phyloP scores from a whole-genome alignment of 2,797 vertebrate species.

The Ceryle rudis region DNA sequence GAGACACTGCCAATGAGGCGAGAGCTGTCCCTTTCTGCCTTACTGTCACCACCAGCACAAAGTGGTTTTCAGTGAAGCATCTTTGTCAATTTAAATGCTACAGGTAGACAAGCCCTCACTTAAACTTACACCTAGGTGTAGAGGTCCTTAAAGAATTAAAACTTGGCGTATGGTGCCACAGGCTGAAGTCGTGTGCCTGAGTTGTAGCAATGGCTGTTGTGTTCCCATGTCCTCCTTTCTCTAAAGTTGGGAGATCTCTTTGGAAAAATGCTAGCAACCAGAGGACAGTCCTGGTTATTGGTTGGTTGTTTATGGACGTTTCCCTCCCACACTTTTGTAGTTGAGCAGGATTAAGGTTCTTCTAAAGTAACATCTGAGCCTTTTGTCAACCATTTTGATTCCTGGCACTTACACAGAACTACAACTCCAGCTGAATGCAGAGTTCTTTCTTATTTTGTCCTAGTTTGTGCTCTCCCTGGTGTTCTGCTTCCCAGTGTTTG shows the following conservation, averaged over 20 bases:
- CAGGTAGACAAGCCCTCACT: background rate
- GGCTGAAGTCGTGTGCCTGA: background rate
- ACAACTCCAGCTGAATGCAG: background rate
- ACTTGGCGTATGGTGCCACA: accelerated
- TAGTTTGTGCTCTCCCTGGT: background rate
- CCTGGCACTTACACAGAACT: background rate
- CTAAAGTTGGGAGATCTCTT: background rate
- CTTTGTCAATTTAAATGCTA: background rate
- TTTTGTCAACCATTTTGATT: background rate
- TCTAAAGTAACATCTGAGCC: background rate
- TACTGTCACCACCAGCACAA: background rate
- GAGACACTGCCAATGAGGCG: accelerated
- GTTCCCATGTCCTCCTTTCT: background rate
- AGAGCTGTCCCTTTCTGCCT: background rate
- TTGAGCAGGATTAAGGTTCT: background rate
- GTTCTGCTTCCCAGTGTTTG: background rate
- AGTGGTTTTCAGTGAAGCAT: background rate
- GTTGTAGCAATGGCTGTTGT: background rate
- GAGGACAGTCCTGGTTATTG: background rate
- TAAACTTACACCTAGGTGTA: accelerated
- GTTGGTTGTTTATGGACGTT: background rate
- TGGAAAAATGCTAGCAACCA: background rate
- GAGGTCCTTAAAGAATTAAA: background rate
- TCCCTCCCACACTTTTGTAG: background rate
- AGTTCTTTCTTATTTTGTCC: background rate